Evolutionary conservation across 2,113 vertebrate species (phyloP).

Genomic region (Acinonyx jubatus): DNA sequence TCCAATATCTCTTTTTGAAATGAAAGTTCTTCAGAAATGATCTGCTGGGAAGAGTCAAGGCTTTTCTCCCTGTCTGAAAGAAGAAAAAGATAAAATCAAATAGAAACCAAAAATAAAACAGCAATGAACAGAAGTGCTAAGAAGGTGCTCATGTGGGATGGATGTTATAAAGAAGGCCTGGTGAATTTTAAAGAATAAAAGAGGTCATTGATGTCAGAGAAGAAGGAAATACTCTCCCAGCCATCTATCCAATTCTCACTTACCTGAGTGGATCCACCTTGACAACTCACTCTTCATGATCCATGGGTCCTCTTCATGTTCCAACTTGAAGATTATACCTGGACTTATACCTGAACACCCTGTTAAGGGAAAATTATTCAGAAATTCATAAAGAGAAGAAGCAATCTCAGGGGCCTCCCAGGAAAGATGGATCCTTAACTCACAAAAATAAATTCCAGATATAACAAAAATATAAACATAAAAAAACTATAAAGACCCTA

Average conservation of each 20-base stretch:
- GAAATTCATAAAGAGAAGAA: not conserved
- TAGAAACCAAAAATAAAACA: not conserved
- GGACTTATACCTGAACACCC: constrained; percentile 8
- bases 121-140: not conserved
- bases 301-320: not conserved
- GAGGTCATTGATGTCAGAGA: not conserved
- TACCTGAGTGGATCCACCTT: not conserved
- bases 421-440: not conserved
- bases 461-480: constrained; percentile 1
- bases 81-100: not conserved
- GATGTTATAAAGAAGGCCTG: not conserved
- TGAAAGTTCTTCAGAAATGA: constrained; percentile 29
- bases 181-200: not conserved
- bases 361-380: constrained; percentile 35
- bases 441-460: constrained; percentile 22
- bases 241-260: not conserved
- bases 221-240: not conserved
- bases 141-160: not conserved
- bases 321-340: not conserved
- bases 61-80: constrained; percentile 11
- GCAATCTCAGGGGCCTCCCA: not conserved
- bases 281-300: constrained; percentile 4
- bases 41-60: not conserved
- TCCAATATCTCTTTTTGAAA: not conserved
- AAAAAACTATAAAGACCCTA: not conserved